Evolutionary conservation across 2,797 vertebrate species (phyloP).

Genomic region (Myotis myotis): DNA sequence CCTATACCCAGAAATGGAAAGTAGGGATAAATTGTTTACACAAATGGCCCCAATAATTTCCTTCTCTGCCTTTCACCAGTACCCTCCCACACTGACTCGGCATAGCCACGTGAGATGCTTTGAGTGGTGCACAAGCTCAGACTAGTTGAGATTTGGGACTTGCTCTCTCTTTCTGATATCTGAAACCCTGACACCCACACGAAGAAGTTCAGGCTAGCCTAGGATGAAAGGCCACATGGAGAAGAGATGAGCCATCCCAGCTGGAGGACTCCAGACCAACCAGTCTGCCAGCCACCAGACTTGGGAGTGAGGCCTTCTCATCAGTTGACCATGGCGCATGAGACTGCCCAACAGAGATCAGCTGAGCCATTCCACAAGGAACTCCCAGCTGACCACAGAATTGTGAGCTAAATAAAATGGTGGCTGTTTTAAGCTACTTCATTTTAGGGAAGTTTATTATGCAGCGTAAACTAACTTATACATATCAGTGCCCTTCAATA

Average conservation of each 20-base stretch:
- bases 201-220: not conserved
- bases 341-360: not conserved
- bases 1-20: not conserved
- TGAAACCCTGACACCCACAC: not conserved
- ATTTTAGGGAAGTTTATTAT: not conserved
- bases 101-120: not conserved
- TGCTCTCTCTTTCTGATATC: not conserved
- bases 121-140: not conserved
- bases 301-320: not conserved
- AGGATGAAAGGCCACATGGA: not conserved
- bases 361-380: not conserved
- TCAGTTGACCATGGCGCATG: rapidly evolving
- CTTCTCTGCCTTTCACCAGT: not conserved
- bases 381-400: not conserved
- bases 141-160: not conserved
- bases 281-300: not conserved
- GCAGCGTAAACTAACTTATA: not conserved
- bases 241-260: not conserved
- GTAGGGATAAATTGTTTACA: not conserved
- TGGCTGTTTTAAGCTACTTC: not conserved
- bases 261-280: not conserved
- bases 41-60: not conserved
- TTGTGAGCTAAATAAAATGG: not conserved
- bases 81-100: not conserved
- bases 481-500: not conserved